phyloP scores from a whole-genome alignment of 2,113 vertebrate genomes.

The Phylloscopus trochilus region DNA sequence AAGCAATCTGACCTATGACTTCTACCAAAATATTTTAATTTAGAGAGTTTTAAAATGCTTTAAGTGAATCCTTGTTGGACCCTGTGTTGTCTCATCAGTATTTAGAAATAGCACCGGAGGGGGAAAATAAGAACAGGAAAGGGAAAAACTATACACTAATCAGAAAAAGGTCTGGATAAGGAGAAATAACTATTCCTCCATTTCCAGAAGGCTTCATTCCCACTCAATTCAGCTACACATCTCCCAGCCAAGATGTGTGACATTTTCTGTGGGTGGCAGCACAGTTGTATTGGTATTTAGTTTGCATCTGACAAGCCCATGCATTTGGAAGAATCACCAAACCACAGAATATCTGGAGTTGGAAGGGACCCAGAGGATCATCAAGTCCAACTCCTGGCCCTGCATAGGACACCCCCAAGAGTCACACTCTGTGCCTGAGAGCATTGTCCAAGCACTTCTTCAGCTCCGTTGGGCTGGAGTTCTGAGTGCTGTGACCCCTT shows the following conservation, averaged over 20 bases:
- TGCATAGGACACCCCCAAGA: neutral
- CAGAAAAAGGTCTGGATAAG: neutral
- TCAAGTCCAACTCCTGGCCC: neutral
- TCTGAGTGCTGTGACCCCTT: neutral
- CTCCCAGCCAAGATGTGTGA: neutral
- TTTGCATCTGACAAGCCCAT: neutral
- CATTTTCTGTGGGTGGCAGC: neutral
- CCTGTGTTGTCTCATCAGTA: neutral
- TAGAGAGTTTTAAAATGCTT: neutral
- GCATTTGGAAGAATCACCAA: neutral
- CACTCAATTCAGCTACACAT: neutral
- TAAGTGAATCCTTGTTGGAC: neutral
- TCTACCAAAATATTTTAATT: neutral
- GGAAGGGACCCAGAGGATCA: neutral
- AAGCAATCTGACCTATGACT: neutral
- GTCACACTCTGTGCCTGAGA: fast-evolving
- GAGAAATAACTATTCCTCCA: neutral
- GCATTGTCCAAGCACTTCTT: fast-evolving
- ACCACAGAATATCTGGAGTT: neutral
- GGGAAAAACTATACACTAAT: neutral
- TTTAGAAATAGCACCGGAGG: neutral
- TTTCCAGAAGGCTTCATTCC: neutral
- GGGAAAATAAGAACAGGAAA: neutral
- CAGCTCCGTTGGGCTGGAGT: neutral
- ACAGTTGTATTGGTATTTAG: neutral